Evolutionary conservation across 92 coral and sea anemone species (phyloP).

Genomic region (Diadumene lineata): DNA sequence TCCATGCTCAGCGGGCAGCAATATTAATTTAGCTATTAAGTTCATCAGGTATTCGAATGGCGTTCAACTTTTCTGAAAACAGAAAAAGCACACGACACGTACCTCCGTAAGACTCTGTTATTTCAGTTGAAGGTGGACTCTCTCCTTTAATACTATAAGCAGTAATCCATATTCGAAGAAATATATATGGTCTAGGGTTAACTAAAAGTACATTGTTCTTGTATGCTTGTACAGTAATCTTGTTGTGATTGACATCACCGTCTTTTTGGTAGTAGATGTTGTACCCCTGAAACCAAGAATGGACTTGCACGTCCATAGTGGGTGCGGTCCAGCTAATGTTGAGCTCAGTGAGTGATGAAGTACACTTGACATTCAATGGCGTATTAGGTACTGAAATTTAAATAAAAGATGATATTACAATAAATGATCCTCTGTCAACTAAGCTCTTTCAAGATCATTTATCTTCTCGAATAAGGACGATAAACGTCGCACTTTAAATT

Average conservation of each 20-base stretch:
- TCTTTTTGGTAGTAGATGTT: constrained; percentile 22
- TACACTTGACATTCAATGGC: constrained; percentile 24
- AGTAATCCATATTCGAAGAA: constrained; percentile 31
- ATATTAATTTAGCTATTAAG: no score
- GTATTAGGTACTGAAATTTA: constrained; percentile 19
- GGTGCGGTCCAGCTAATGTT: constrained; percentile 47
- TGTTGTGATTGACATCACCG: not conserved
- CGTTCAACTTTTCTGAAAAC: no score
- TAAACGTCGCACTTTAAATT: no score
- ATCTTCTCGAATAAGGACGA: no score
- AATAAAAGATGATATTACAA: no score
- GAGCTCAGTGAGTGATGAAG: not conserved
- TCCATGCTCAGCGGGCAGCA: no score
- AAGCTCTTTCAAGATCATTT: no score
- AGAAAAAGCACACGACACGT: not conserved
- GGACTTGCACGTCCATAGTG: constrained; percentile 1
- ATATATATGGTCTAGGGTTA: not conserved
- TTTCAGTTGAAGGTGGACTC: constrained; percentile 30
- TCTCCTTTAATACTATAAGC: constrained; percentile 53
- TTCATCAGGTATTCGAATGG: no score
- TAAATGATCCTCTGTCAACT: no score
- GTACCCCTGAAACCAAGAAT: constrained; percentile 40
- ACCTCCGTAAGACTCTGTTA: not conserved
- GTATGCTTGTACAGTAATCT: not conserved
- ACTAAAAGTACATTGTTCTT: not conserved